phyloP scores from a whole-genome alignment of 2,113 vertebrate species.

The Sinocyclocheilus rhinocerous region DNA sequence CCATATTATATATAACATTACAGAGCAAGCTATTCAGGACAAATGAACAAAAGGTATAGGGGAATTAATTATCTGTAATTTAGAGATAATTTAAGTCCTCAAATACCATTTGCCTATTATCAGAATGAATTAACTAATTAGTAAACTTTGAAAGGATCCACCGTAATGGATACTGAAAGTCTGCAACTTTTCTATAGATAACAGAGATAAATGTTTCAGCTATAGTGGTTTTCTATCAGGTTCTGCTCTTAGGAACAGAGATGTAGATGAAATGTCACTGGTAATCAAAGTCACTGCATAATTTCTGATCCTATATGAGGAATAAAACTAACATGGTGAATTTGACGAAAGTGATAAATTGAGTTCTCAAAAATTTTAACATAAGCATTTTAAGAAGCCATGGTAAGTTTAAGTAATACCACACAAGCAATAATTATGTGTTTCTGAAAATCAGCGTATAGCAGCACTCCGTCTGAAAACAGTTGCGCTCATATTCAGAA shows the following conservation, averaged over 20 bases:
- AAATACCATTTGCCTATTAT: not conserved
- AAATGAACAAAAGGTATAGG: not conserved
- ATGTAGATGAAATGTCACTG: not conserved
- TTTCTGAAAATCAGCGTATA: not conserved
- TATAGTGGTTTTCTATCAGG: not conserved
- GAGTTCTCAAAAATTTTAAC: not conserved
- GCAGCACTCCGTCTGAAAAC: not conserved
- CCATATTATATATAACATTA: not conserved
- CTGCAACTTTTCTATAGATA: too few relatives aligned
- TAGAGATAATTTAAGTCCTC: not conserved
- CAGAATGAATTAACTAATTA: not conserved
- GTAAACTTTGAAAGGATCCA: not conserved
- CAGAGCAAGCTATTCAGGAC: not conserved
- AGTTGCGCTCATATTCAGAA: not conserved
- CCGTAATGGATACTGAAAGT: not conserved
- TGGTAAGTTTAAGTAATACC: not conserved
- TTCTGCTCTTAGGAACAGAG: not conserved
- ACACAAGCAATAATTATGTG: not conserved
- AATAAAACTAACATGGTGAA: not conserved
- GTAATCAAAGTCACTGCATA: too few relatives aligned
- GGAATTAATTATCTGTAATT: conserved; percentile 2
- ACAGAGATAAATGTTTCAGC: conserved; percentile 6
- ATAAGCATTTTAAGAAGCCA: not conserved
- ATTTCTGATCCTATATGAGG: not conserved
- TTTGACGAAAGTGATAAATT: not conserved